Conservation (phyloP, 2,113 vertebrate genomes). For the Hippocampus comes region DNA sequence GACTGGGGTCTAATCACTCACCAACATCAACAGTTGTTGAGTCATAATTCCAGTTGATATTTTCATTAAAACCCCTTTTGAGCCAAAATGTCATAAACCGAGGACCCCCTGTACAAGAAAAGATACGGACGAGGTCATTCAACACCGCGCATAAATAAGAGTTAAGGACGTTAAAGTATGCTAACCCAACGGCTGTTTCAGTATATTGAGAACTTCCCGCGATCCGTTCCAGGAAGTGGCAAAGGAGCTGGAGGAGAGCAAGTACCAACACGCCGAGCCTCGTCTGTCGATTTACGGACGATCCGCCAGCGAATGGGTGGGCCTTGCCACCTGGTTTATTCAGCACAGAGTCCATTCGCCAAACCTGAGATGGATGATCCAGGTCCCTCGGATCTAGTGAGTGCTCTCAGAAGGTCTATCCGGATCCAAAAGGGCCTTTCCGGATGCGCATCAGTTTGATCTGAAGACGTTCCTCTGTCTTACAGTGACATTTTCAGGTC, state of each 20-base stretch:
- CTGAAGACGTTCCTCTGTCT: conserved; percentile 24
- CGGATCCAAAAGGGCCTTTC: not conserved
- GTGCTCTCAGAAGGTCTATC: conserved; percentile 40
- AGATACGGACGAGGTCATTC: not conserved
- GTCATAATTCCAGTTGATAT: too few species aligned
- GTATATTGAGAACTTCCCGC: conserved; percentile 8
- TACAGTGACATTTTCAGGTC: conserved; percentile 92
- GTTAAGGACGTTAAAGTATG: not conserved
- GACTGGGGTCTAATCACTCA: too few species aligned
- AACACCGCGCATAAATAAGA: not conserved
- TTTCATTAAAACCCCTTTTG: not conserved
- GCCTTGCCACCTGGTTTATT: conserved; percentile 90
- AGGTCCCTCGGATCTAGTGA: conserved; percentile 97
- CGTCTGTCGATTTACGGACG: conserved; percentile 93
- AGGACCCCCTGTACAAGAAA: not conserved
- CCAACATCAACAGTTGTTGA: too few species aligned
- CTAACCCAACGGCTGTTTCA: not conserved
- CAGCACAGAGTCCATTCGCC: conserved; percentile 91
- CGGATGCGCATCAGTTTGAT: not conserved
- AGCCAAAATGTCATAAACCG: not conserved
- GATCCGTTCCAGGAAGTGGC: conserved; percentile 83
- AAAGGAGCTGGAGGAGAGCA: conserved; percentile 89
- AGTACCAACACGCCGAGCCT: conserved; percentile 93
- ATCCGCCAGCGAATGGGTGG: conserved; percentile 82
- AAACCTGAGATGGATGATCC: conserved; percentile 97